Conservation (phyloP, 2,113 vertebrate genomes). For the Chaetops frenatus region DNA sequence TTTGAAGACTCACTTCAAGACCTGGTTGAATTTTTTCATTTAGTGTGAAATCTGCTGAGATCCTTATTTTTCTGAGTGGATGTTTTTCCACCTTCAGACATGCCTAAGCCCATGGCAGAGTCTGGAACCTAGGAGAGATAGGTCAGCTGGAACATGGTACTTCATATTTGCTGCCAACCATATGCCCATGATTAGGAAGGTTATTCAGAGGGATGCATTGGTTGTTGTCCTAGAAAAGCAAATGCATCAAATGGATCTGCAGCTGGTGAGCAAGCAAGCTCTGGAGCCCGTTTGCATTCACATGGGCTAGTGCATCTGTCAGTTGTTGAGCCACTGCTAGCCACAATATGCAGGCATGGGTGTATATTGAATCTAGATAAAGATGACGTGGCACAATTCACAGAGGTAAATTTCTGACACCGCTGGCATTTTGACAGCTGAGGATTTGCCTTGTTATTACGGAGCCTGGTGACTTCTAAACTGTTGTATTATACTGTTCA, state of each 20-base stretch:
- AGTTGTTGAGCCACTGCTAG: not conserved
- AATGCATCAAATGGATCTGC: not conserved
- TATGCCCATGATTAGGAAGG: not conserved
- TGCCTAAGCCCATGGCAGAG: not conserved
- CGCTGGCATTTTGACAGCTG: not conserved
- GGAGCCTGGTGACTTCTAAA: not conserved
- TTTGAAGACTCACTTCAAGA: not conserved
- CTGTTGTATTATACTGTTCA: not conserved
- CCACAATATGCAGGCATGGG: not conserved
- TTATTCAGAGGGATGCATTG: not conserved
- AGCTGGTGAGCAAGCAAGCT: accelerated
- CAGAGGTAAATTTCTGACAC: not conserved
- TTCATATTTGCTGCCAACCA: not conserved
- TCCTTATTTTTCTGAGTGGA: not conserved
- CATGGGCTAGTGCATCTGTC: not conserved
- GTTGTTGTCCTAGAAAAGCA: not conserved
- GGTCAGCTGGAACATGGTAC: not conserved
- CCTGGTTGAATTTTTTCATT: not conserved
- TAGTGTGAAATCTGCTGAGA: not conserved
- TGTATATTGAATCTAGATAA: not conserved
- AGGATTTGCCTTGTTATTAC: not conserved
- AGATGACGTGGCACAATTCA: not conserved
- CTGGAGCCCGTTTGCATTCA: not conserved
- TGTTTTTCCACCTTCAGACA: not conserved
- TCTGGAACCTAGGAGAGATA: not conserved